Conservation (phyloP, 2,888 invertebrate species). For the Neria commutata region DNA sequence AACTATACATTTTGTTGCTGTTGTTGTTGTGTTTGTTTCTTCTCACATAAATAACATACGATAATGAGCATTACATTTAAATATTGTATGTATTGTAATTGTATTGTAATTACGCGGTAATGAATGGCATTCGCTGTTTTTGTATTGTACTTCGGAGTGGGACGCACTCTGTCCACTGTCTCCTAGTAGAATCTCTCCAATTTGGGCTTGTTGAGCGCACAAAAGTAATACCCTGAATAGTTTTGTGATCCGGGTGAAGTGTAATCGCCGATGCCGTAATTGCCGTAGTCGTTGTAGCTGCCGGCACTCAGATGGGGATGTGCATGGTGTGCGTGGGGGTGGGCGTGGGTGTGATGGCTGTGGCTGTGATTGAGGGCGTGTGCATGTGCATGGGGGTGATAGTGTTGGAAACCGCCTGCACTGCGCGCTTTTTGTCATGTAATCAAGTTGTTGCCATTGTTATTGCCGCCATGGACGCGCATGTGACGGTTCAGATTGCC, state of each 20-base stretch:
- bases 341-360: constrained; percentile 27
- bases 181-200: constrained; percentile 56
- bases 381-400: constrained; percentile 46
- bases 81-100: constrained; percentile 5
- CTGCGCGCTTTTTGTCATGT: constrained; percentile 67
- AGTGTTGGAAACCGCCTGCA: constrained; percentile 59
- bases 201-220: constrained; percentile 60
- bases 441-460: constrained; percentile 61
- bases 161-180: neutral
- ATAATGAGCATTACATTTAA: no score
- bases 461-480: constrained; percentile 87
- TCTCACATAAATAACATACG: neutral
- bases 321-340: constrained; percentile 40
- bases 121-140: neutral
- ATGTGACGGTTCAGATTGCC: constrained; percentile 99
- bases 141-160: neutral
- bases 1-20: constrained; percentile 4
- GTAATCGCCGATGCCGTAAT: constrained; percentile 58
- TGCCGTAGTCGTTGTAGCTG: constrained; percentile 47
- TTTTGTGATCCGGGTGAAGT: constrained; percentile 60
- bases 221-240: constrained; percentile 61
- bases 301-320: constrained; percentile 32
- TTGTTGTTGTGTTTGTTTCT: neutral
- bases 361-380: constrained; percentile 36
- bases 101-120: constrained; percentile 4